Conservation (phyloP, 2,888 invertebrate species). For the Pardosa pseudoannulata region DNA sequence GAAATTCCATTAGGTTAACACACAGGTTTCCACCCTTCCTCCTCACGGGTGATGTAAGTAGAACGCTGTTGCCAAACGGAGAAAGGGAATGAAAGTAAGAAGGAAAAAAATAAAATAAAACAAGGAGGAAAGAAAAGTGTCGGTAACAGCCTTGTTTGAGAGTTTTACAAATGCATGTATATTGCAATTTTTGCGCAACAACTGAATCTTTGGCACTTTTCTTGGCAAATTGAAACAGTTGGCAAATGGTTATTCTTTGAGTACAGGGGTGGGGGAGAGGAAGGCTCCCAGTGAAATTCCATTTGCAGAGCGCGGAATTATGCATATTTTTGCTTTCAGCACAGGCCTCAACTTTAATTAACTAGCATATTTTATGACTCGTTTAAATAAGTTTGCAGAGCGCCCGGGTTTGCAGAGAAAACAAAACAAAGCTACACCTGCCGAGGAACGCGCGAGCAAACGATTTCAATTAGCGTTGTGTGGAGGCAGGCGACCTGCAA, state of each 20-base stretch:
- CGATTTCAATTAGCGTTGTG: slow-evolving; percentile 69
- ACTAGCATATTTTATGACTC: slow-evolving; percentile 71
- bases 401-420: not conserved
- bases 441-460: slow-evolving; percentile 35
- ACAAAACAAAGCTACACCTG: slow-evolving; percentile 31
- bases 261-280: no score
- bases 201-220: slow-evolving; percentile 17
- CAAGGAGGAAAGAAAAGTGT: no score
- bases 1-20: slow-evolving; percentile 3
- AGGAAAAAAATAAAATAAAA: no score
- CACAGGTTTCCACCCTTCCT: no score
- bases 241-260: slow-evolving; percentile 15
- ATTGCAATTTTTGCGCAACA: slow-evolving; percentile 10
- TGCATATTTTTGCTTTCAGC: slow-evolving; percentile 24
- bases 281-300: not conserved
- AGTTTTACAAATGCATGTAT: slow-evolving; percentile 8
- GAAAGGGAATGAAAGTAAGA: not conserved
- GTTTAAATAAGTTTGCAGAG: slow-evolving; percentile 61
- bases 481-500: slow-evolving; percentile 49
- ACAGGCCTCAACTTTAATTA: slow-evolving; percentile 57
- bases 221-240: slow-evolving; percentile 16
- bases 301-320: slow-evolving; percentile 9
- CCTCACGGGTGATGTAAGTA: not conserved
- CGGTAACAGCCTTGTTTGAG: not conserved
- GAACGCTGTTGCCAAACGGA: not conserved